phyloP scores from a whole-genome alignment of 2,888 invertebrate species.

The Amorpha juglandis region DNA sequence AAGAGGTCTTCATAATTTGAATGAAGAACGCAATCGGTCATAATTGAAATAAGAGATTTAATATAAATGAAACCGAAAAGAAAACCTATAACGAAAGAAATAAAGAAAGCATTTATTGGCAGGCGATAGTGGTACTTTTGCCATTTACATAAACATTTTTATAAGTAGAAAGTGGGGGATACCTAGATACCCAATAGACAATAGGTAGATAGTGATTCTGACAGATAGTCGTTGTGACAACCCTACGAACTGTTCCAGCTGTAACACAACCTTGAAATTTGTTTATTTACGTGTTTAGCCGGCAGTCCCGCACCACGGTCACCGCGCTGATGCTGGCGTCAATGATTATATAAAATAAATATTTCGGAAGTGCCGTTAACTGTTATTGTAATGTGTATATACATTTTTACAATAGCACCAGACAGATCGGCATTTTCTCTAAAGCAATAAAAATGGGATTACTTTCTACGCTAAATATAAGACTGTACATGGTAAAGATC shows the following conservation, averaged over 20 bases:
- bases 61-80: too few species aligned
- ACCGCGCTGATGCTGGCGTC: not conserved
- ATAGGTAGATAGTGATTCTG: too few species aligned
- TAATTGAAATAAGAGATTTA: too few species aligned
- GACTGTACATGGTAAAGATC: too few species aligned
- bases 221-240: not conserved
- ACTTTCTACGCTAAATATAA: not conserved
- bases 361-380: slow-evolving; percentile 15
- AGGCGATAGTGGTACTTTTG: too few species aligned
- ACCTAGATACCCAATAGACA: too few species aligned
- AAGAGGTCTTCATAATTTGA: too few species aligned
- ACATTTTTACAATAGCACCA: not conserved
- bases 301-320: slow-evolving; percentile 19
- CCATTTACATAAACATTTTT: too few species aligned
- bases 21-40: too few species aligned
- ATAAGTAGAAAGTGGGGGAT: too few species aligned
- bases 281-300: slow-evolving; percentile 23
- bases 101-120: too few species aligned
- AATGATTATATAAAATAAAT: slow-evolving; percentile 16
- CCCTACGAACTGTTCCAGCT: not conserved
- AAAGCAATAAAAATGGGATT: not conserved
- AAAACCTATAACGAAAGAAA: too few species aligned
- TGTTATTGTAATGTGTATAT: not conserved
- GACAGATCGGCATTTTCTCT: not conserved
- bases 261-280: slow-evolving; percentile 16